Evolutionary conservation across 2,113 vertebrate genomes (phyloP).

Genomic region (Anser brachyrhynchus): DNA sequence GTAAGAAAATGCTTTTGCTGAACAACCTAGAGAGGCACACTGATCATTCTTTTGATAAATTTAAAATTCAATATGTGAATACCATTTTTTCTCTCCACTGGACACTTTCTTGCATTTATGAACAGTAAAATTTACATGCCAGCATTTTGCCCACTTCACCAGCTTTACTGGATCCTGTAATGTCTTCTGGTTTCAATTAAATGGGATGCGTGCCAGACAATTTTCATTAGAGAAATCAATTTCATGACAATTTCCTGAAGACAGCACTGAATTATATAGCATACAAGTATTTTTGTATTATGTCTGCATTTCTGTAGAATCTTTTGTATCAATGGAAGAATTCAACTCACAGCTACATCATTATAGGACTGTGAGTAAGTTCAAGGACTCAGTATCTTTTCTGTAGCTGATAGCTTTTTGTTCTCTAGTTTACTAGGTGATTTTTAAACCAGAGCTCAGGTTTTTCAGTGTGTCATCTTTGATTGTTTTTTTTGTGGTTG

Average conservation of each 20-base stretch:
- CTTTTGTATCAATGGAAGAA: not conserved
- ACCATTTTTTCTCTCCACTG: not conserved
- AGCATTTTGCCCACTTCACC: not conserved
- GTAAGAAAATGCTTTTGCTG: not conserved
- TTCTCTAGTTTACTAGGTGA: not conserved
- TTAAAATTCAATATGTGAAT: not conserved
- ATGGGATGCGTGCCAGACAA: not conserved
- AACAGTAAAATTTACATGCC: not conserved
- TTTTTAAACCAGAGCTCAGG: not conserved
- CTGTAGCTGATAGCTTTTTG: not conserved
- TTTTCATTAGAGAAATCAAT: not conserved
- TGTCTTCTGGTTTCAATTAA: not conserved
- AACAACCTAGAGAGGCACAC: not conserved
- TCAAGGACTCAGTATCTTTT: not conserved
- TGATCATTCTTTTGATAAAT: constrained; percentile 1
- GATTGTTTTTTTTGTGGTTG: not conserved
- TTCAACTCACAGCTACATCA: not conserved
- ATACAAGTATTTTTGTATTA: not conserved
- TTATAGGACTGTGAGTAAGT: not conserved
- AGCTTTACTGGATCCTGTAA: not conserved
- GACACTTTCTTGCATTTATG: not conserved
- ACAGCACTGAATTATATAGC: not conserved
- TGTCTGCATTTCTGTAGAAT: not conserved
- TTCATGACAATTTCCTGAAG: not conserved
- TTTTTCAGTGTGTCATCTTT: too few species aligned